phyloP scores from a whole-genome alignment of 2,113 vertebrate species.

The Clupea harengus region DNA sequence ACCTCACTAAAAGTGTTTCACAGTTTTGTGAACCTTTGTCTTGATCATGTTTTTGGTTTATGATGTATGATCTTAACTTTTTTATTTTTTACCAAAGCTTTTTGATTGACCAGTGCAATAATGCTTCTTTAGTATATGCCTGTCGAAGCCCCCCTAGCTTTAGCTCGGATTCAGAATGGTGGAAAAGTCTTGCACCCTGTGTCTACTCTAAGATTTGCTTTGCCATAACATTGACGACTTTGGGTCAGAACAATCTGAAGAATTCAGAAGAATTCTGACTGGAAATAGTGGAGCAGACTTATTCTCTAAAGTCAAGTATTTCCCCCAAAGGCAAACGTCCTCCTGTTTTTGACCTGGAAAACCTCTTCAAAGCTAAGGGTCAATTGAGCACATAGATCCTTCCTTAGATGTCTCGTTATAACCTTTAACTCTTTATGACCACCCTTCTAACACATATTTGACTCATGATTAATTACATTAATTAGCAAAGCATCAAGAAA shows the following conservation, averaged over 20 bases:
- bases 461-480: neutral
- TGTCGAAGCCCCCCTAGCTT: neutral
- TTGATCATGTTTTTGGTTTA: too few species aligned
- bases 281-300: neutral
- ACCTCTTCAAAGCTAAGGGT: too few species aligned
- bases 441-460: neutral
- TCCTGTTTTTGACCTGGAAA: too few species aligned
- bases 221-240: neutral
- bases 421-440: too few species aligned
- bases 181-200: neutral
- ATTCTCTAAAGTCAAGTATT: neutral
- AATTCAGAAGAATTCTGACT: neutral
- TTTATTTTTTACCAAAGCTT: neutral
- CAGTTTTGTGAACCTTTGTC: too few species aligned
- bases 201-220: neutral
- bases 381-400: too few species aligned
- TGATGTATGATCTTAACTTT: too few species aligned
- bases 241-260: too few species aligned
- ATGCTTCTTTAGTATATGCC: neutral
- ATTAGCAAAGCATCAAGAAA: neutral
- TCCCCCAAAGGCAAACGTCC: neutral
- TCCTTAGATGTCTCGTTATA: too few species aligned
- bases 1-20: too few species aligned
- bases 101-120: too few species aligned
- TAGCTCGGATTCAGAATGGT: neutral